Conservation (phyloP, 2,113 vertebrate species). For the Anthoscopus minutus region DNA sequence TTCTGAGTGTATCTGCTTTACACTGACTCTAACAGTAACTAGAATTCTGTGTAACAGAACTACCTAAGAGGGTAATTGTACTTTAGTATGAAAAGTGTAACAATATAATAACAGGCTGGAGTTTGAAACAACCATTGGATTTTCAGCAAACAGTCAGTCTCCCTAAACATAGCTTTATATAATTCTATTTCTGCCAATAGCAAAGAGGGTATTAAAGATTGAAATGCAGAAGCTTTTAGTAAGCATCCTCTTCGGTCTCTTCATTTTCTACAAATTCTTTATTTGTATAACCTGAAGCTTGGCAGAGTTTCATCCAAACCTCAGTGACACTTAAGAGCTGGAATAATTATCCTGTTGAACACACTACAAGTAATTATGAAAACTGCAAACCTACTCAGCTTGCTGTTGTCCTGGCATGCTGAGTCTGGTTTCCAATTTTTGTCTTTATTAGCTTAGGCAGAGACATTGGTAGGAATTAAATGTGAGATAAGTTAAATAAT, state of each 20-base stretch:
- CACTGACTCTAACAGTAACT: constrained; percentile 30
- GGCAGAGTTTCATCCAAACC: not conserved
- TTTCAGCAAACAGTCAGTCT: not conserved
- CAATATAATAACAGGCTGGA: constrained; percentile 28
- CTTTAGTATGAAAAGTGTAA: constrained; percentile 43
- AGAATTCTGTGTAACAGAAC: constrained; percentile 40
- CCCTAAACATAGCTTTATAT: not conserved
- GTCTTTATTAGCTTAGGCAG: not conserved
- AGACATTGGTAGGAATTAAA: not conserved
- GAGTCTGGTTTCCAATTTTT: not conserved
- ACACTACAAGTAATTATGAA: not conserved
- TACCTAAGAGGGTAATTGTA: constrained; percentile 10
- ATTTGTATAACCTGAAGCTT: not conserved
- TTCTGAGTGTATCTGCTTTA: constrained; percentile 54
- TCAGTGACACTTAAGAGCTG: not conserved
- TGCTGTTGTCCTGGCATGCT: not conserved
- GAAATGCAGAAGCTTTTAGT: not conserved
- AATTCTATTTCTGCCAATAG: not conserved
- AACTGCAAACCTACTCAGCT: not conserved
- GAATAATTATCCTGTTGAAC: not conserved
- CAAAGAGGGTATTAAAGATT: not conserved
- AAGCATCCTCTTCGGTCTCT: not conserved
- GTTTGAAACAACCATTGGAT: constrained; percentile 27
- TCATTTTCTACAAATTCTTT: not conserved
- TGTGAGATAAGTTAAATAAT: not conserved